Conservation (phyloP, 2,113 vertebrate genomes). For the Ochotona princeps region DNA sequence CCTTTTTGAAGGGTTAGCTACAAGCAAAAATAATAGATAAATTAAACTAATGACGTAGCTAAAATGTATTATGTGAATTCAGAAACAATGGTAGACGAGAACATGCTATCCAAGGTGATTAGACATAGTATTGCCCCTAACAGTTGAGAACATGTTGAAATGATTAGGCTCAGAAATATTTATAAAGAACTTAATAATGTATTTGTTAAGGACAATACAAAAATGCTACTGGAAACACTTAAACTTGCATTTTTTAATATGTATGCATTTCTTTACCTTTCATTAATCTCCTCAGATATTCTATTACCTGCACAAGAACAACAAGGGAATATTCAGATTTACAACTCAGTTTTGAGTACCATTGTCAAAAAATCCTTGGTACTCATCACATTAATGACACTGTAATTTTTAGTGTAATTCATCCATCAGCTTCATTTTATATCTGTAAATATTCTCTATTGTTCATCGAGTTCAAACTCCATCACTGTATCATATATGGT, state of each 20-base stretch:
- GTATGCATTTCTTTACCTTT: not conserved
- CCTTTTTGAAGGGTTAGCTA: not conserved
- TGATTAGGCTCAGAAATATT: not conserved
- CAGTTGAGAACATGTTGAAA: not conserved
- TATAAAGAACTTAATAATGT: not conserved
- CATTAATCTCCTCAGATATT: not conserved
- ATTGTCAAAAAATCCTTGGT: not conserved
- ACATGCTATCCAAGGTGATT: not conserved
- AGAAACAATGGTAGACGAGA: not conserved
- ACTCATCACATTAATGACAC: not conserved
- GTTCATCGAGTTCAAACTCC: not conserved
- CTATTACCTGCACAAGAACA: not conserved
- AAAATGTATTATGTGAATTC: not conserved
- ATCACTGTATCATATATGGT: not conserved
- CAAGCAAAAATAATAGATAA: not conserved
- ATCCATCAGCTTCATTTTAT: not conserved
- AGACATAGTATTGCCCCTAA: not conserved
- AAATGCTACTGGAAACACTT: not conserved
- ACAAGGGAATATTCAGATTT: not conserved
- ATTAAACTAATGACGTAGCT: not conserved
- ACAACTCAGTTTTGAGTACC: not conserved
- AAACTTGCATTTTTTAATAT: not conserved
- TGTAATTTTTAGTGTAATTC: not conserved
- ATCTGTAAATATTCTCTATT: not conserved
- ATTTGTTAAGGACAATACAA: not conserved